Percentiles rank a stretch among this genome's conserved stretches.
These are phyloP conservation scores for Lepus timidus DNA, from an alignment of 2,113 vertebrate species.

Conservation along the genomic window DNA sequence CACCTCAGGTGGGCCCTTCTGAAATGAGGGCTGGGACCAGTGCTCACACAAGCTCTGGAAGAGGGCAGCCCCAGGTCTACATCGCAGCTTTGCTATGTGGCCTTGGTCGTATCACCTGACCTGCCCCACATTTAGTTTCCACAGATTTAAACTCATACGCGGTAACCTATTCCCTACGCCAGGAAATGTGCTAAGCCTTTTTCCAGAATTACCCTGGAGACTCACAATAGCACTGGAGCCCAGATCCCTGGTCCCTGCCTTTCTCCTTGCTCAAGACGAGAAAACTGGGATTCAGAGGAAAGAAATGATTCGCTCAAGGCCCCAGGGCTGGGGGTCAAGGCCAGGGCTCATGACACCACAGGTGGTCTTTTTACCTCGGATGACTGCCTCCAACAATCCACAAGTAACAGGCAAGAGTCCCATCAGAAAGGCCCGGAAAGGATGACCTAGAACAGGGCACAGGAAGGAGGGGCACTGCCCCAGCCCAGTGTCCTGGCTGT, in stretches of 20 bases:
- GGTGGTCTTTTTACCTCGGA: background rate
- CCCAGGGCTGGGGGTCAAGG: background rate
- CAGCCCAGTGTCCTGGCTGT: background rate
- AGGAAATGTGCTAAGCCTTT: background rate
- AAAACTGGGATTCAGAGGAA: background rate
- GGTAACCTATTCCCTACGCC: background rate
- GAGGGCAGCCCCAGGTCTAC: background rate
- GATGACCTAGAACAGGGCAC: background rate
- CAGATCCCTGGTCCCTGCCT: background rate
- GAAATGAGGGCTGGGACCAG: background rate
- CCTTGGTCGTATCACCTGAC: background rate
- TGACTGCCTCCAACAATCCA: fast-evolving
- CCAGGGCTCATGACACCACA: slow-evolving; percentile 17
- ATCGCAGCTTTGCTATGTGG: background rate
- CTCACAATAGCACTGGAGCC: background rate
- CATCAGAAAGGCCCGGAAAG: background rate
- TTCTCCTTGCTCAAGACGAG: background rate
- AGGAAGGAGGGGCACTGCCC: background rate
- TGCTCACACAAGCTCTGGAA: background rate
- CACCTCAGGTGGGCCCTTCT: background rate
- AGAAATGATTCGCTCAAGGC: background rate
- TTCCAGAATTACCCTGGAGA: background rate
- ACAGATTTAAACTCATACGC: background rate
- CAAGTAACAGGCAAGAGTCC: background rate
- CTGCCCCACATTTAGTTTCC: background rate